phyloP scores from a whole-genome alignment of 2,113 vertebrate species.

The Petrocephalus zakoni region DNA sequence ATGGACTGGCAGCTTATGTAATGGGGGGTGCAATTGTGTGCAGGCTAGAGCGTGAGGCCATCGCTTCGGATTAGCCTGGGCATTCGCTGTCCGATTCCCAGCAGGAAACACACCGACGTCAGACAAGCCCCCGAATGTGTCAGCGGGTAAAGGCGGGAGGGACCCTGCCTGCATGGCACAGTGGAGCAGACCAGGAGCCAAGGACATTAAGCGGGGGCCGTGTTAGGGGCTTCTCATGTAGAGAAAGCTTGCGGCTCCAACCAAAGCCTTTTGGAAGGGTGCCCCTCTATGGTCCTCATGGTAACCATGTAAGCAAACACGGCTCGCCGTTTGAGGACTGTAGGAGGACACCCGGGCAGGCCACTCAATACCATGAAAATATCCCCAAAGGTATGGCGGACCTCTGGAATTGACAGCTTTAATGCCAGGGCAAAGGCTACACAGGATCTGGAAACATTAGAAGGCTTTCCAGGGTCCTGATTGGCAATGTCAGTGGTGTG shows the following conservation, averaged over 20 bases:
- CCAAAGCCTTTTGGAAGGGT: conserved; percentile 42
- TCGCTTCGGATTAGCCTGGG: neutral
- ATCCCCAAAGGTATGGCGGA: conserved; percentile 56
- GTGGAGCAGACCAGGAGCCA: neutral
- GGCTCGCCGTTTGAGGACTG: conserved; percentile 51
- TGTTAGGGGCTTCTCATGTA: neutral
- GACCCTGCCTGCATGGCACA: neutral
- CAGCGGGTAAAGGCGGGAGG: neutral
- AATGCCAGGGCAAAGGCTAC: conserved; percentile 45
- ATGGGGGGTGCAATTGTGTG: neutral
- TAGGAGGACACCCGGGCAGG: conserved; percentile 38
- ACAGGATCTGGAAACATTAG: conserved; percentile 53
- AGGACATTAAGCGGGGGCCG: neutral
- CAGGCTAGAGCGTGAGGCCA: neutral
- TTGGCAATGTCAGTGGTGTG: conserved; percentile 48
- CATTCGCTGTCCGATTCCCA: neutral
- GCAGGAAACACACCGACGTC: neutral
- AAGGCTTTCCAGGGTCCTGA: conserved; percentile 47
- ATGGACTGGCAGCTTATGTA: neutral
- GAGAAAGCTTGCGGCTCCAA: conserved; percentile 23
- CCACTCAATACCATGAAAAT: conserved; percentile 67
- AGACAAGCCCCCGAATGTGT: neutral
- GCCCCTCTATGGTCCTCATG: conserved; percentile 50
- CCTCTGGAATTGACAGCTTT: conserved; percentile 56
- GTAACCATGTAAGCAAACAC: conserved; percentile 65